Conservation (phyloP, 2,888 invertebrate species). For the Lepidocyrtoides sp. region DNA sequence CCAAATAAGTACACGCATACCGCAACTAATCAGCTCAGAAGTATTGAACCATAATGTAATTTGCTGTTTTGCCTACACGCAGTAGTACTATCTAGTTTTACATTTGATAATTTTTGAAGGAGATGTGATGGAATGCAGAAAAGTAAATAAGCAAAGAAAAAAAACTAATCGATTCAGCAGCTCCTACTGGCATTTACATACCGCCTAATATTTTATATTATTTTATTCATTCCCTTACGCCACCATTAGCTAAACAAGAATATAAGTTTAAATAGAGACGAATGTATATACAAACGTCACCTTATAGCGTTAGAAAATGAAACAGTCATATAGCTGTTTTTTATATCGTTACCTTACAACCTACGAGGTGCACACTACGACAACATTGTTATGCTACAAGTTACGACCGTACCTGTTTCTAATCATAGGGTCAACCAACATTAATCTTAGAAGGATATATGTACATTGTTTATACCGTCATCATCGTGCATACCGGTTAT, state of each 20-base stretch:
- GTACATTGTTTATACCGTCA: constrained; percentile 56
- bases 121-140: constrained; percentile 66
- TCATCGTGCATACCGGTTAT: constrained; percentile 63
- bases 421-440: constrained; percentile 68
- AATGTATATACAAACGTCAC: neutral
- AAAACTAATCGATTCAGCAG: constrained; percentile 46
- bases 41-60: neutral
- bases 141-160: constrained; percentile 27
- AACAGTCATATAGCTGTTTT: neutral
- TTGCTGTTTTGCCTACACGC: neutral
- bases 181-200: constrained; percentile 26
- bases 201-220: neutral
- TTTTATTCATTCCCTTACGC: neutral
- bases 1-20: neutral
- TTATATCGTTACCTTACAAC: neutral
- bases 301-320: neutral
- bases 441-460: constrained; percentile 49
- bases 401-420: constrained; percentile 66
- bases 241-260: neutral
- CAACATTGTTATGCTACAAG: constrained; percentile 62
- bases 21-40: neutral
- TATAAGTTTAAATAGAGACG: neutral
- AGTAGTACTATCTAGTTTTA: neutral
- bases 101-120: constrained; percentile 24
- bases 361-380: neutral